Evolutionary conservation across 64 coral and sea anemone species (phyloP).

Genomic region (Actinia tenebrosa): DNA sequence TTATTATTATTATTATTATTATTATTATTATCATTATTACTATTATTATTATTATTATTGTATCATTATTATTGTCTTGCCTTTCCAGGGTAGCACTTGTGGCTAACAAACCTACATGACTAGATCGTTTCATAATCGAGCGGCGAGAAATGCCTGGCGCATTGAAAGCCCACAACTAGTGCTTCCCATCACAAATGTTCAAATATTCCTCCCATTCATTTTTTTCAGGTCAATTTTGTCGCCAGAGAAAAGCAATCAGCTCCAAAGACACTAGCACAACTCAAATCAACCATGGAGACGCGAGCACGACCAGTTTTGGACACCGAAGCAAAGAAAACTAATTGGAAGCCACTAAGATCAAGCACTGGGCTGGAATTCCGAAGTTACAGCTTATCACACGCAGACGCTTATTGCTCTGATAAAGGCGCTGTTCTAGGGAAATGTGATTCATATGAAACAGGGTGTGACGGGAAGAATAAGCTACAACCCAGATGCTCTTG

Average conservation of each 20-base stretch:
- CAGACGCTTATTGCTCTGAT: slow-evolving; percentile 81
- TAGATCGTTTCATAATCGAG: too few relatives aligned
- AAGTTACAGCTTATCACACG: slow-evolving; percentile 41
- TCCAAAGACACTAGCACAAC: slow-evolving; percentile 1
- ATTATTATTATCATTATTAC: too few relatives aligned
- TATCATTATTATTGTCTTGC: too few relatives aligned
- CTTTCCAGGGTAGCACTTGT: too few relatives aligned
- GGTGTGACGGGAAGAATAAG: slow-evolving; percentile 58
- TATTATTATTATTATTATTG: too few relatives aligned
- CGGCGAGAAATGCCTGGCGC: neutral
- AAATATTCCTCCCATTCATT: neutral
- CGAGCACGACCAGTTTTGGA: slow-evolving; percentile 51
- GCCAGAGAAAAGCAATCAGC: slow-evolving; percentile 22
- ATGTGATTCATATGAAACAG: slow-evolving; percentile 44
- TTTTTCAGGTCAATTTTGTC: slow-evolving; percentile 23
- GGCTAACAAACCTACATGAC: too few relatives aligned
- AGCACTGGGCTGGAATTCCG: slow-evolving; percentile 44
- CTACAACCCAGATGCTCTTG: slow-evolving; percentile 48
- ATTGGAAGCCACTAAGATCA: slow-evolving; percentile 52
- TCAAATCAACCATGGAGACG: slow-evolving; percentile 40
- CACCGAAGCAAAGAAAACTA: slow-evolving; percentile 47
- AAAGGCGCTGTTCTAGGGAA: slow-evolving; percentile 70
- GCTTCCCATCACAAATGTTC: neutral
- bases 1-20: too few relatives aligned
- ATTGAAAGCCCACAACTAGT: too few relatives aligned